phyloP scores from a whole-genome alignment of 1,140 invertebrate genomes.

The Drosophila orena region DNA sequence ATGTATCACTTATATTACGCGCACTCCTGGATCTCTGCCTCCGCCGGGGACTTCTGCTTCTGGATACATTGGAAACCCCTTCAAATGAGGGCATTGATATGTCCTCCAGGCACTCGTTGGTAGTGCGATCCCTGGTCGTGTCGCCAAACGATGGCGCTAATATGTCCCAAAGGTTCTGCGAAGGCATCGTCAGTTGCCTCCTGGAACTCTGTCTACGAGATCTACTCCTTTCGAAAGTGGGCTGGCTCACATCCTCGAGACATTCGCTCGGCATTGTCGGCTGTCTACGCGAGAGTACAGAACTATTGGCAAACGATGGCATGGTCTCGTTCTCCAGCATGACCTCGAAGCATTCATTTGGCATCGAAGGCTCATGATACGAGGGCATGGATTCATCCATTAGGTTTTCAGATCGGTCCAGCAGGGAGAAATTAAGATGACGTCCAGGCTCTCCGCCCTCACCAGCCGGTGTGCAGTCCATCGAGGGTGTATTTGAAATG shows the following conservation, averaged over 20 bases:
- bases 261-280: slow-evolving; percentile 3
- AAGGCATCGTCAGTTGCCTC: slow-evolving; percentile 4
- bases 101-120: slow-evolving; percentile 30
- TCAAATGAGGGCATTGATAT: slow-evolving; percentile 24
- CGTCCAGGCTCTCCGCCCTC: slow-evolving; percentile 4
- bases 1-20: background rate
- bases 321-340: slow-evolving; percentile 3
- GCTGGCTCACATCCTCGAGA: background rate
- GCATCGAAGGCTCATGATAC: background rate
- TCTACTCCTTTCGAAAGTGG: slow-evolving; percentile 5
- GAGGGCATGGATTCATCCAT: slow-evolving; percentile 21
- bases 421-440: slow-evolving; percentile 24
- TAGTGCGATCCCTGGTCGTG: background rate
- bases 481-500: slow-evolving; percentile 15
- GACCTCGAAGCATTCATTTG: background rate
- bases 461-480: background rate
- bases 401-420: slow-evolving; percentile 35
- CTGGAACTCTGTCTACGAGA: background rate
- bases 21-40: slow-evolving; percentile 3
- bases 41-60: slow-evolving; percentile 1
- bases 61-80: background rate
- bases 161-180: slow-evolving; percentile 12
- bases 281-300: background rate
- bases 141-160: slow-evolving; percentile 20
- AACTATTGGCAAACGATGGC: slow-evolving; percentile 1